Evolutionary conservation across 2,888 invertebrate species (phyloP).

Genomic region (Mesorhabditis belari): DNA sequence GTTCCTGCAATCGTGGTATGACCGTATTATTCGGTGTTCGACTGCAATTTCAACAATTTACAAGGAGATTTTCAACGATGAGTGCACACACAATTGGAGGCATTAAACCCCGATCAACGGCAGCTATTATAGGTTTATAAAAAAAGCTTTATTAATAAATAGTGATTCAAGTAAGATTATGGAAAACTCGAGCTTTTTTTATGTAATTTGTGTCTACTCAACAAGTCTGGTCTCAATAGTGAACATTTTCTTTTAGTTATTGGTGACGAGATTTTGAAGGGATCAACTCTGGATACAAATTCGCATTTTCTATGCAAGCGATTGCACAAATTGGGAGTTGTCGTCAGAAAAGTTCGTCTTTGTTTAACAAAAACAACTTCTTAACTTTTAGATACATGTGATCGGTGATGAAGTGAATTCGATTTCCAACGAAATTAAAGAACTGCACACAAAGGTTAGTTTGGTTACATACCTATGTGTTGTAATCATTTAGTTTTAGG

Average conservation of each 20-base stretch:
- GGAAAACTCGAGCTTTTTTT: no score
- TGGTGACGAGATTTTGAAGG: slow-evolving; percentile 73
- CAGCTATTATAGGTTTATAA: slow-evolving; percentile 10
- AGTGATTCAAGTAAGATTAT: background rate
- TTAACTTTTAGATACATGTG: slow-evolving; percentile 60
- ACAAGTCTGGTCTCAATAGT: background rate
- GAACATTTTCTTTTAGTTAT: slow-evolving; percentile 59
- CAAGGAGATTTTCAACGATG: slow-evolving; percentile 1
- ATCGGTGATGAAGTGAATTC: slow-evolving; percentile 65
- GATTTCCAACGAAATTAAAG: slow-evolving; percentile 64
- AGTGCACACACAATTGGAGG: background rate
- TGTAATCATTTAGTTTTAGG: background rate
- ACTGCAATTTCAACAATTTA: background rate
- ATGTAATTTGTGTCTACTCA: no score
- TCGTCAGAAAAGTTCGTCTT: slow-evolving; percentile 59
- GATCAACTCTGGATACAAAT: slow-evolving; percentile 67
- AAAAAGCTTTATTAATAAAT: background rate
- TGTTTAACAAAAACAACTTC: background rate
- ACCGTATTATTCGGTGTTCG: background rate
- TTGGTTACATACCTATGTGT: background rate
- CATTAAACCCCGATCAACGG: slow-evolving; percentile 16
- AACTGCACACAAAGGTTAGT: slow-evolving; percentile 4
- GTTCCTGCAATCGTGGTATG: background rate
- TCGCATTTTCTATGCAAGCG: slow-evolving; percentile 64
- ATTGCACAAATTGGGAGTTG: slow-evolving; percentile 64